phyloP scores from a whole-genome alignment of 2,888 invertebrate species.

The Nomada goodeniana region DNA sequence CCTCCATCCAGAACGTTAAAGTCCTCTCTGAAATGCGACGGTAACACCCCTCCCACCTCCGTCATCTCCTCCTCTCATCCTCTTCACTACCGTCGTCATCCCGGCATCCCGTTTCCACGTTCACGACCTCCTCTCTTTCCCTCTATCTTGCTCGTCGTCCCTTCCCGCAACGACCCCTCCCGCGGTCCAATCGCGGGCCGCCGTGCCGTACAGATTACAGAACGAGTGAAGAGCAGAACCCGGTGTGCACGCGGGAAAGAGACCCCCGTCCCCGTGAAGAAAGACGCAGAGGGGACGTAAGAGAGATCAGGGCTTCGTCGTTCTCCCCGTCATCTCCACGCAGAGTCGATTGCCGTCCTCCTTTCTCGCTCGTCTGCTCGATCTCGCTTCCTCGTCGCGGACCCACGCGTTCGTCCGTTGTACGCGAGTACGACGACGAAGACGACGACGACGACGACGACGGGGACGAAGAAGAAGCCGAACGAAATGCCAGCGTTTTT shows the following conservation, averaged over 20 bases:
- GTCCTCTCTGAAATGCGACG: slow-evolving; percentile 82
- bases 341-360: slow-evolving; percentile 45
- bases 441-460: slow-evolving; percentile 5
- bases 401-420: slow-evolving; percentile 28
- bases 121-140: slow-evolving; percentile 37
- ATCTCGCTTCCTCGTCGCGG: slow-evolving; percentile 20
- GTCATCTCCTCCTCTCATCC: slow-evolving; percentile 57
- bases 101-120: slow-evolving; percentile 47
- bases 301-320: slow-evolving; percentile 55
- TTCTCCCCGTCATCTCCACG: slow-evolving; percentile 59
- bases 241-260: slow-evolving; percentile 57
- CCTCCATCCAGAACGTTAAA: slow-evolving; percentile 77
- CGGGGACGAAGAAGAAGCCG: slow-evolving; percentile 5
- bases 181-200: slow-evolving; percentile 79
- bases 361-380: slow-evolving; percentile 15
- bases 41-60: slow-evolving; percentile 74
- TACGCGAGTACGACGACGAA: slow-evolving; percentile 1
- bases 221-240: slow-evolving; percentile 75
- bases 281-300: slow-evolving; percentile 41
- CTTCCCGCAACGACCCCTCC: slow-evolving; percentile 67
- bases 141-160: slow-evolving; percentile 36
- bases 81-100: slow-evolving; percentile 57
- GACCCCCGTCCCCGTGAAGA: slow-evolving; percentile 40
- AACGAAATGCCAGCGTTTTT: slow-evolving; percentile 68
- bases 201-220: slow-evolving; percentile 80